These are phyloP conservation scores for Buteo buteo DNA, from an alignment of 2,113 vertebrate genomes.

Conservation along the genomic window DNA sequence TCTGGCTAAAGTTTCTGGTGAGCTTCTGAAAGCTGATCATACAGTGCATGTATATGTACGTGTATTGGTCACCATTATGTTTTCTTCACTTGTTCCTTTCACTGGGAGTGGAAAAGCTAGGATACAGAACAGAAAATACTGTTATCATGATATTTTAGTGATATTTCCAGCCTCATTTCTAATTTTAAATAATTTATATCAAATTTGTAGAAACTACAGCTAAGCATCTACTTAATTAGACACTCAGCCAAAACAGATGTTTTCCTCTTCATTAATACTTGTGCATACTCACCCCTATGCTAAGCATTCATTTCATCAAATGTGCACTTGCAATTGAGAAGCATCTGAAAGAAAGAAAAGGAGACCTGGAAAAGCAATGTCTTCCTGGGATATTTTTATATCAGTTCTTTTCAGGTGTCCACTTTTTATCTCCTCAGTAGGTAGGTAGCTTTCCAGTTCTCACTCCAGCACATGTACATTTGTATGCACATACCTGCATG, in stretches of 20 bases:
- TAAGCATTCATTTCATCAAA: background rate
- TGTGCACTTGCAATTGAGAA: background rate
- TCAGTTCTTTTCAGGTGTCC: background rate
- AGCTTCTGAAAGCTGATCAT: background rate
- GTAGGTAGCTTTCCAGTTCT: background rate
- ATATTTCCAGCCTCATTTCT: background rate
- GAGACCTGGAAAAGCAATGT: background rate
- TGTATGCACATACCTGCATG: background rate
- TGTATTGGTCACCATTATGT: background rate
- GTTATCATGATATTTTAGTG: background rate
- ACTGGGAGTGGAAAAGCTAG: background rate
- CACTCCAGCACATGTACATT: background rate
- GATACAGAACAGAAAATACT: background rate
- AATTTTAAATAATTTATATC: background rate
- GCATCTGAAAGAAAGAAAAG: background rate
- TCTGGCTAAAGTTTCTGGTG: background rate
- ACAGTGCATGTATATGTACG: fast-evolving
- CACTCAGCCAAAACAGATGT: background rate
- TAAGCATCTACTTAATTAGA: background rate
- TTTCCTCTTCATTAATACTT: background rate
- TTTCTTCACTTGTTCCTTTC: background rate
- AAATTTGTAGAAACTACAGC: background rate
- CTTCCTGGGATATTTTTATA: background rate
- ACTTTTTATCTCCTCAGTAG: background rate
- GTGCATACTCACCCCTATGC: background rate